Percentiles rank a stretch among this genome's conserved stretches.
Conservation (phyloP, 2,888 invertebrate species). For the Pomacea canaliculata region DNA sequence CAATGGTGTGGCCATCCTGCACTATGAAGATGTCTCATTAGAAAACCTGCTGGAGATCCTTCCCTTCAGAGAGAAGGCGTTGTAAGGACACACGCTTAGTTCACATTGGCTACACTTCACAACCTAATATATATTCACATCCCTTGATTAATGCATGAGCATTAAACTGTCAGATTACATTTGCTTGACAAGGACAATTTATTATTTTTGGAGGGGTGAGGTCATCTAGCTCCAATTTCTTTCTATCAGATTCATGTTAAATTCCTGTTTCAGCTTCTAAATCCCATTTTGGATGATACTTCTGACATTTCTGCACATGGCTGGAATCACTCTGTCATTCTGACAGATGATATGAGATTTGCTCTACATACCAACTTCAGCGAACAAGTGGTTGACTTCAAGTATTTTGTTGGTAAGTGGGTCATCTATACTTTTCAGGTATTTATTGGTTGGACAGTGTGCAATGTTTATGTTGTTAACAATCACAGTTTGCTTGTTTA, state of each 20-base stretch:
- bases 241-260: too few relatives aligned
- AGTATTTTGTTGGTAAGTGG: constrained; percentile 33
- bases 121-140: too few relatives aligned
- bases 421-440: background rate
- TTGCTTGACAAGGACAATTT: too few relatives aligned
- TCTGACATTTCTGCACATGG: constrained; percentile 4
- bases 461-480: too few relatives aligned
- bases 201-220: too few relatives aligned
- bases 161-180: too few relatives aligned
- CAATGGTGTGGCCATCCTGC: constrained; percentile 77
- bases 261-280: constrained; percentile 19
- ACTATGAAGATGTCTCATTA: constrained; percentile 37
- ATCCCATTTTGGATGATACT: constrained; percentile 18
- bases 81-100: constrained; percentile 1
- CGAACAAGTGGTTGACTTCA: constrained; percentile 35
- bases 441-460: too few relatives aligned
- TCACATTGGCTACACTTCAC: too few relatives aligned
- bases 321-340: constrained; percentile 17
- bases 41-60: constrained; percentile 29
- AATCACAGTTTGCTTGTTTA: too few relatives aligned
- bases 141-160: too few relatives aligned
- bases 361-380: constrained; percentile 30
- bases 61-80: constrained; percentile 24
- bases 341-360: constrained; percentile 19
- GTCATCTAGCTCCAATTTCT: too few relatives aligned